Evolutionary conservation across 2,797 vertebrate species (phyloP), one percentile per base, ranked within the genome.

Genomic region (Eupleurogrammus muticus): DNA sequence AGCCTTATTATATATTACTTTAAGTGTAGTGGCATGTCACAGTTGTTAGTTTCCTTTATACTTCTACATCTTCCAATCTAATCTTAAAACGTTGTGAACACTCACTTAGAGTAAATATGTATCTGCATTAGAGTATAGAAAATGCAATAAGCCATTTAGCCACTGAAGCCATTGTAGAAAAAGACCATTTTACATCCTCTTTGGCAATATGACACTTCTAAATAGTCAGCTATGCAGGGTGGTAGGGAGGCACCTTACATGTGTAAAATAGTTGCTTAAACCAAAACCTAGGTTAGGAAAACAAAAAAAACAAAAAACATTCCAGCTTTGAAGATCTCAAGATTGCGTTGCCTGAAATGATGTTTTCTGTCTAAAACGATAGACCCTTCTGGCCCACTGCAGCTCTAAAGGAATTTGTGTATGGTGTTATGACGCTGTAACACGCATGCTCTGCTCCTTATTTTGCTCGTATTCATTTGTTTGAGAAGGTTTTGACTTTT

Each of bases 321-420:
- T 6, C 3, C 28, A 28, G 28, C 28, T 28, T 28, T 28, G 28
- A 28, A 3, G 28, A 28, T 28, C 28, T 28, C 28, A 28, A 28
- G 3, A 28, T 28, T 6, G 6, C 28, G 28, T 28, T 28, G 28
- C 28, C 28, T 28, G 28, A 28, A 28, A 28, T 28, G 3, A 28
- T 6, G 28, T 6, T 28, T 28, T 28, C 28, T 3, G 6, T 28
- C 28, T 28, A 28, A 28, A 28, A 28, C 28, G 6, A 28, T 28
- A 28, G 28, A 28, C 6, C 6, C 3, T 28, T 28, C 28, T 3
- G 28, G 28, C 66, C 23, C 12, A 32, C 17, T 51, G 28, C 20
- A 49, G 59, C 36, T 61, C 23, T 35, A 36, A 52, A 65, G 7
- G 28, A 36, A 35, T 11, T 2, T 55, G 21, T 20, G n/a, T 59